Evolutionary conservation across 2,888 invertebrate genomes (phyloP), one percentile per base, ranked within the genome.

Genomic region (Rhamphomyia laevipes): DNA sequence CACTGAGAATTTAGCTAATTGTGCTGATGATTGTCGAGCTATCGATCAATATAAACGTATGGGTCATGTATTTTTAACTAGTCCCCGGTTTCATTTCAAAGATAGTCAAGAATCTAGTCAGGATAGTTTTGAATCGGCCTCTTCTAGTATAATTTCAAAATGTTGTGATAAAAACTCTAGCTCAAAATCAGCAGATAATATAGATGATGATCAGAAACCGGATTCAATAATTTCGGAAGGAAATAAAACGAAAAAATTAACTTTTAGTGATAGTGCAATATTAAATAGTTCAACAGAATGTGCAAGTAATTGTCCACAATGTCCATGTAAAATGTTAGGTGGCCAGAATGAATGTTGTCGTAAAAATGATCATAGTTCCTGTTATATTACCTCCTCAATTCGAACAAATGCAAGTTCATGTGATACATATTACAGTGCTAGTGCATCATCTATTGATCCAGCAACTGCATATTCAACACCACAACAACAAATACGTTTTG

Each of bases 1-100:
- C 50, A 73, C 74, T 43, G 80, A 79, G 56, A 81, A 77, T 61
- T 65, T 82, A 42, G 76, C 80, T 33, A 78, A 76, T 18, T 81
- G 81, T 61, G 81, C 80, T 43, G 81, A 82, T 60, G 81, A 82
- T 58, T 75, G 75, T 35, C 73, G 76, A 57, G 79, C 74, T 51
- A 63, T 77, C 45, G 70, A 74, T 52, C 73, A 73, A 57, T 77
- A 76, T 52, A 75, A 76, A 59, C 73, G 74, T 47, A 69, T 76
- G 67, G 73, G 73, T 7, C 70, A 73, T 46, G 67, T 73, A 15
- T 73, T 73, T 50, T 65, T 72, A 45, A 70, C 71, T 27, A 65
- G 70, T 55, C 67, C 73, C 9, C 62, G 65, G 51, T 60, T 56
- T 52, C 60, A 59, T 27, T 46, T 35, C 21, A 46, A 49, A 30